phyloP scores from a whole-genome alignment of 2,888 invertebrate species.

The Alcis repandata region DNA sequence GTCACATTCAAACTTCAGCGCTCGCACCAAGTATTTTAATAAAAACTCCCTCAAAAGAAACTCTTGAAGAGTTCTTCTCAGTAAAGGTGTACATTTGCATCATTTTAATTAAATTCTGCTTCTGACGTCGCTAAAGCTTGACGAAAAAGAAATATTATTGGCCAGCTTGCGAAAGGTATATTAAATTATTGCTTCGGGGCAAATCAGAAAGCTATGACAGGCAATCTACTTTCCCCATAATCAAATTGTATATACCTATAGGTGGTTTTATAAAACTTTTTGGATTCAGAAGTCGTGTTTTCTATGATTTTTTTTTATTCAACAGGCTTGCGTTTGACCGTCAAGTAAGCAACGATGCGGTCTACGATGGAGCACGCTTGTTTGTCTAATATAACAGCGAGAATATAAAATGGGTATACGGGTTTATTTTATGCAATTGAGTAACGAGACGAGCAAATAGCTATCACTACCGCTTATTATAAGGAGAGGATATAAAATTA shows the following conservation, averaged over 20 bases:
- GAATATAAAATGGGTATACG: too few species aligned
- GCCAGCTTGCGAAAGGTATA: slow-evolving; percentile 5
- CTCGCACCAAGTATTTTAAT: slow-evolving; percentile 61
- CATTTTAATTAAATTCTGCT: slow-evolving; percentile 69
- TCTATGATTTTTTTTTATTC: background rate
- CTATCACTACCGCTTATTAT: too few species aligned
- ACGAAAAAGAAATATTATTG: slow-evolving; percentile 41
- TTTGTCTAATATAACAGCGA: background rate
- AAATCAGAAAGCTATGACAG: slow-evolving; percentile 1
- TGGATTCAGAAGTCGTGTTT: background rate
- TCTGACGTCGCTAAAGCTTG: slow-evolving; percentile 43
- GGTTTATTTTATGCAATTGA: too few species aligned
- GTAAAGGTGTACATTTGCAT: slow-evolving; percentile 69
- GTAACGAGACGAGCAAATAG: too few species aligned
- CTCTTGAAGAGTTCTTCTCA: slow-evolving; percentile 48
- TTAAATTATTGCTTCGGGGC: slow-evolving; percentile 13
- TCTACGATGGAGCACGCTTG: too few species aligned
- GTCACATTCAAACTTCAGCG: slow-evolving; percentile 57
- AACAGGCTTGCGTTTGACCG: too few species aligned
- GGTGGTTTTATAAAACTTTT: background rate
- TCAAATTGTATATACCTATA: background rate
- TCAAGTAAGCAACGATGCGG: too few species aligned
- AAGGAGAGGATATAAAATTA: too few species aligned
- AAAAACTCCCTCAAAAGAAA: slow-evolving; percentile 57
- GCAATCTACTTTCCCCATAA: background rate